Conservation (phyloP, 2,797 vertebrate species). For the Bradypodion ventrale region DNA sequence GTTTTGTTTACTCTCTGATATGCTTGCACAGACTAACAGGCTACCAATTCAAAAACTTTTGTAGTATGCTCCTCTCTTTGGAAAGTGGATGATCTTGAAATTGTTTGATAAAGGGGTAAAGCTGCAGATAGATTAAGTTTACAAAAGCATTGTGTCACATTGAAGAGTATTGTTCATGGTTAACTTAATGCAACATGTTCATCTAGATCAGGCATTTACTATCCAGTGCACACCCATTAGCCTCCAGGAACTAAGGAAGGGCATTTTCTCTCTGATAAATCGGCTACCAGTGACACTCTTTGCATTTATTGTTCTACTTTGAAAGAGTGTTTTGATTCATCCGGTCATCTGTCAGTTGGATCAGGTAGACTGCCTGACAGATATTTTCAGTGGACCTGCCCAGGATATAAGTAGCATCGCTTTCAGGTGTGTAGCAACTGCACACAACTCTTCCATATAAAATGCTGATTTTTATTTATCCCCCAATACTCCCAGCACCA, state of each 20-base stretch:
- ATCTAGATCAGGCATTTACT: slow-evolving; percentile 35
- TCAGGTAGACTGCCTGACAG: slow-evolving; percentile 4
- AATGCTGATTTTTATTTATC: not conserved
- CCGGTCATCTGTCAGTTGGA: slow-evolving; percentile 20
- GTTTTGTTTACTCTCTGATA: too few species aligned
- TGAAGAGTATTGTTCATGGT: not conserved
- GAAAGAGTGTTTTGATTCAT: slow-evolving; percentile 47
- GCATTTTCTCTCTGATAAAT: slow-evolving; percentile 22
- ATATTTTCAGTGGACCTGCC: slow-evolving; percentile 1
- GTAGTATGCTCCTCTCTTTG: too few species aligned
- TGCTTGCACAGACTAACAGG: too few species aligned
- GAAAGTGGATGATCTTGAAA: not conserved
- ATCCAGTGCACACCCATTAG: slow-evolving; percentile 19
- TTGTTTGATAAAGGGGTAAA: not conserved
- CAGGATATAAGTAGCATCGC: slow-evolving; percentile 5
- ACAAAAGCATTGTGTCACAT: not conserved
- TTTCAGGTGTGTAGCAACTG: slow-evolving; percentile 1
- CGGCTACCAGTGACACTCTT: slow-evolving; percentile 3
- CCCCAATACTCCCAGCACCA: not conserved
- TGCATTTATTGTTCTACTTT: slow-evolving; percentile 38
- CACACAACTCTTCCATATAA: not conserved
- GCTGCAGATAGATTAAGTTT: not conserved
- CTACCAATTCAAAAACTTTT: too few species aligned
- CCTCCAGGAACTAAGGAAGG: slow-evolving; percentile 33
- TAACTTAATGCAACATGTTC: slow-evolving; percentile 16